These are phyloP conservation scores for Kryptolebias ocellatus DNA, from an alignment of 2,797 vertebrate genomes.

Conservation along the genomic window DNA sequence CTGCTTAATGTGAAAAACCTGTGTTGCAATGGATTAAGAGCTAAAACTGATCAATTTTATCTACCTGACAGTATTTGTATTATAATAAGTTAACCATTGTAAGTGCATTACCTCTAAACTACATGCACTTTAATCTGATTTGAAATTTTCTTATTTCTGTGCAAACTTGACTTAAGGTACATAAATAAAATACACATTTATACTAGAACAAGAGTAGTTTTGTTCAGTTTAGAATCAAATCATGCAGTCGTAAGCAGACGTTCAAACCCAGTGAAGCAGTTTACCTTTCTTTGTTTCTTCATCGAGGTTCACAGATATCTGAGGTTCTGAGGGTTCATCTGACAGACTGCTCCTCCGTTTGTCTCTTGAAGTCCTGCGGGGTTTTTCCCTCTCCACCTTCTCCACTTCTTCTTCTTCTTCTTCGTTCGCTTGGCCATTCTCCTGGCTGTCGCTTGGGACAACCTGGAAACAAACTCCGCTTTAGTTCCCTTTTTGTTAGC, in stretches of 20 bases:
- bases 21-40: too few relatives aligned
- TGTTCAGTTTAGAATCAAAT: too few relatives aligned
- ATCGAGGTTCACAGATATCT: conserved; percentile 71
- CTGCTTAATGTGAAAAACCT: too few relatives aligned
- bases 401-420: conserved; percentile 74
- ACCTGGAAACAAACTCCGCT: conserved; percentile 71
- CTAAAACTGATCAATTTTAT: too few relatives aligned
- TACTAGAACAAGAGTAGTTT: too few relatives aligned
- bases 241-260: background rate
- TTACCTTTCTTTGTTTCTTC: conserved; percentile 86
- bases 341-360: conserved; percentile 71
- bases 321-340: conserved; percentile 78
- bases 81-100: too few relatives aligned
- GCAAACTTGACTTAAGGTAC: background rate
- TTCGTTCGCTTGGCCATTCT: conserved; percentile 86
- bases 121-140: too few relatives aligned
- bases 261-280: background rate
- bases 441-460: conserved; percentile 85
- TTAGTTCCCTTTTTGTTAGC: background rate
- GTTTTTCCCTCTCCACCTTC: conserved; percentile 66
- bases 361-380: conserved; percentile 56
- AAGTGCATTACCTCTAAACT: too few relatives aligned
- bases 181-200: too few relatives aligned
- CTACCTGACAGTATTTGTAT: too few relatives aligned
- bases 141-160: too few relatives aligned